Conservation (phyloP, 2,888 invertebrate genomes). For the Ephialtes manifestator region DNA sequence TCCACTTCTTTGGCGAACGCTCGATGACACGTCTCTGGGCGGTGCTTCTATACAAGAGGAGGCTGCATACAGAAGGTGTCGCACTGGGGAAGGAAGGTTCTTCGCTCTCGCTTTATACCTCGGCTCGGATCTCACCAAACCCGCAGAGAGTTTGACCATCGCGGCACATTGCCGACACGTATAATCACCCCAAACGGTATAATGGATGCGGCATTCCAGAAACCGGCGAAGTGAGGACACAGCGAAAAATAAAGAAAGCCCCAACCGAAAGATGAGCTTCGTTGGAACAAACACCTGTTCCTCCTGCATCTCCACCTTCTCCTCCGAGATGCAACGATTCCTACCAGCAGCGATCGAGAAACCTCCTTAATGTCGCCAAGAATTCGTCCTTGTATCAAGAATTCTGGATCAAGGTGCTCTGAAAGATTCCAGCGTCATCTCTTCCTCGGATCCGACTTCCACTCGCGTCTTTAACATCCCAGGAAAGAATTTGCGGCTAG, state of each 20-base stretch:
- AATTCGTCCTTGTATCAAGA: conserved; percentile 61
- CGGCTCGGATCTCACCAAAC: conserved; percentile 50
- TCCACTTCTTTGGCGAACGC: conserved; percentile 48
- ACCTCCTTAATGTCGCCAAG: conserved; percentile 46
- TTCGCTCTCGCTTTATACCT: conserved; percentile 48
- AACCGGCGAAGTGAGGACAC: conserved; percentile 53
- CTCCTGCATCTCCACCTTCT: not conserved
- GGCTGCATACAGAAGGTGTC: conserved; percentile 55
- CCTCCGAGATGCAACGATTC: conserved; percentile 50
- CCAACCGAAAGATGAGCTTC: conserved; percentile 47
- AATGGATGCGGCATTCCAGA: conserved; percentile 68
- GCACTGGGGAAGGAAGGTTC: conserved; percentile 44
- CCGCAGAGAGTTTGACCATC: conserved; percentile 13
- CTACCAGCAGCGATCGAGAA: conserved; percentile 45
- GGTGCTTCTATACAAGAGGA: conserved; percentile 26
- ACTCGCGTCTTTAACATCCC: not conserved
- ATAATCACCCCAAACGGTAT: conserved; percentile 68
- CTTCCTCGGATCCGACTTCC: conserved; percentile 1
- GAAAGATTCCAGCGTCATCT: conserved; percentile 19
- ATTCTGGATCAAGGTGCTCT: conserved; percentile 48
- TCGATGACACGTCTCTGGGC: conserved; percentile 59
- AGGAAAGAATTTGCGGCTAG: conserved; percentile 5
- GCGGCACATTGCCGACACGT: conserved; percentile 56
- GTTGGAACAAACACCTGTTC: conserved; percentile 64
- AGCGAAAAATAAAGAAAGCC: conserved; percentile 43